Conservation (phyloP, 1,140 invertebrate genomes). For the Bombus sibiricus region DNA sequence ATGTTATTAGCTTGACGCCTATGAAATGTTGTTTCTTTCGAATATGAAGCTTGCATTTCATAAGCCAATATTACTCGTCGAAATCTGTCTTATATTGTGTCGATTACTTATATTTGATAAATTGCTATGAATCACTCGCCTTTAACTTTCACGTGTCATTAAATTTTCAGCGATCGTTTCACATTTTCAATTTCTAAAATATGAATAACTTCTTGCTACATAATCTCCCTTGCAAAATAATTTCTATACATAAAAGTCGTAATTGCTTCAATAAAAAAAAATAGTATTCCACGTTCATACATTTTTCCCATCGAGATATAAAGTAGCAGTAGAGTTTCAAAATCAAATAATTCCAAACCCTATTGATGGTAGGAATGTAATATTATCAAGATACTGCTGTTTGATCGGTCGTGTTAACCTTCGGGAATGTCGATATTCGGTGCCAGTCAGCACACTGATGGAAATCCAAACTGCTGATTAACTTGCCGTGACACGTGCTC, state of each 20-base stretch:
- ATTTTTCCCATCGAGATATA: background rate
- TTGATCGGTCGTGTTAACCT: background rate
- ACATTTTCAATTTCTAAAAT: no score
- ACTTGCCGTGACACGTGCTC: slow-evolving; percentile 34
- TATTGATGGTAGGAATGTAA: background rate
- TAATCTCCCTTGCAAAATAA: no score
- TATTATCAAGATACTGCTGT: background rate
- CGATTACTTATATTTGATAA: no score
- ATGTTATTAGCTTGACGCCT: background rate
- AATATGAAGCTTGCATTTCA: background rate
- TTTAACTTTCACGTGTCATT: no score
- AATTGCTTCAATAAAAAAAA: no score
- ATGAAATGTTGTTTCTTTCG: background rate
- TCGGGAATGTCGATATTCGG: background rate
- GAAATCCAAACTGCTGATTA: slow-evolving; percentile 18
- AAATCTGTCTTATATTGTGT: background rate
- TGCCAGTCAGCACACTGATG: background rate
- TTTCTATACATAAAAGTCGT: no score
- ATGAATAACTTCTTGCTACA: no score
- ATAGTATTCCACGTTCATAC: no score
- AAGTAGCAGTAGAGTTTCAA: background rate
- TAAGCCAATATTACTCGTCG: background rate
- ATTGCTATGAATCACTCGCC: no score
- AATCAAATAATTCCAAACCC: no score
- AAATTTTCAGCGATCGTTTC: no score